A percentile compares a stretch with the other conserved stretches of the same genome.
Conservation (phyloP, 2,113 vertebrate species). For the Chroicocephalus ridibundus region DNA sequence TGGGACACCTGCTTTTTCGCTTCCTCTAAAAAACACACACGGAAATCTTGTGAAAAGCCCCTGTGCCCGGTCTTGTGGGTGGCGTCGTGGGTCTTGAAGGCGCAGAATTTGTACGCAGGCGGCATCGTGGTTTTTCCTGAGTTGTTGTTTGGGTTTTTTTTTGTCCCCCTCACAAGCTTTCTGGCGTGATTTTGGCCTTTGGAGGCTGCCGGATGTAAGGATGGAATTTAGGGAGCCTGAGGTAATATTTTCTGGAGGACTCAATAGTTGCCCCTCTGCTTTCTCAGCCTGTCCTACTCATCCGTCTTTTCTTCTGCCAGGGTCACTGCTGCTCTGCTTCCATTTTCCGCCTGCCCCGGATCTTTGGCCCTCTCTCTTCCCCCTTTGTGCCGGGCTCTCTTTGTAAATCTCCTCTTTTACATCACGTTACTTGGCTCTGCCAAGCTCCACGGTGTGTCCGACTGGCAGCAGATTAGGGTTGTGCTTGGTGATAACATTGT, state of each 20-base stretch:
- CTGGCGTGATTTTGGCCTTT: not conserved
- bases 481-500: not conserved
- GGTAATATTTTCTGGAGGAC: not conserved
- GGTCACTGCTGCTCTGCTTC: not conserved
- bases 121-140: too few species aligned
- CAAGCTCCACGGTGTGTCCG: not conserved
- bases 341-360: not conserved
- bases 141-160: too few species aligned
- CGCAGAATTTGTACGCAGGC: too few species aligned
- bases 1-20: not conserved
- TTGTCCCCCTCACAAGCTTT: not conserved
- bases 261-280: too few species aligned
- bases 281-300: too few species aligned
- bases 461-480: not conserved
- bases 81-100: not conserved
- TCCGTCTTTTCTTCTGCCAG: not conserved
- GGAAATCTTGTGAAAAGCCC: too few species aligned
- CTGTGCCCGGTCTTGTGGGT: too few species aligned
- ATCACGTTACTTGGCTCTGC: not conserved
- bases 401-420: not conserved
- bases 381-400: not conserved
- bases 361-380: not conserved
- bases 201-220: not conserved
- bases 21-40: accelerated
- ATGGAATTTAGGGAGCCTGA: not conserved